Conservation (phyloP, 2,797 vertebrate genomes). For the Pseudomugil tenellus region DNA sequence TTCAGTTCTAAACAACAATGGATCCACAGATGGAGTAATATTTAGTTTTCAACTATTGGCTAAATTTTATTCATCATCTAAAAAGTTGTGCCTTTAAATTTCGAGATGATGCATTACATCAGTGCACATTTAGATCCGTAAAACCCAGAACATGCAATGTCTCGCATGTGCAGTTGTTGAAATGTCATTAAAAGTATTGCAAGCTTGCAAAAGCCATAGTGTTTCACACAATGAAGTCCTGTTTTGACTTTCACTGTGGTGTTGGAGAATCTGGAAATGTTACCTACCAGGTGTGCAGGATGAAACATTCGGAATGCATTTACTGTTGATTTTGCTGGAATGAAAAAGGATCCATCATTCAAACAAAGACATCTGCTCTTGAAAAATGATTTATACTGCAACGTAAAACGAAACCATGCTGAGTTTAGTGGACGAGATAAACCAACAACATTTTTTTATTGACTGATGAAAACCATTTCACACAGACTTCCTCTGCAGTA, state of each 20-base stretch:
- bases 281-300: conserved; percentile 36
- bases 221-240: conserved; percentile 2
- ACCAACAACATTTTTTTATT: conserved; percentile 32
- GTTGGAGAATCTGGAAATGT: conserved; percentile 3
- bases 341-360: conserved; percentile 30
- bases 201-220: not conserved
- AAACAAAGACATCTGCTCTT: conserved; percentile 28
- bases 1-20: conserved; percentile 17
- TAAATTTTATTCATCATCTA: not conserved
- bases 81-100: conserved; percentile 1
- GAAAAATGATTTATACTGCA: conserved; percentile 39
- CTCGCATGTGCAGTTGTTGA: not conserved
- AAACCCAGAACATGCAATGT: not conserved
- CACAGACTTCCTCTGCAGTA: conserved; percentile 27
- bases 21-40: not conserved
- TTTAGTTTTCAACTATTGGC: not conserved
- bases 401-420: conserved; percentile 29
- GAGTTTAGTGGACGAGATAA: conserved; percentile 40
- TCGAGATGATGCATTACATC: not conserved
- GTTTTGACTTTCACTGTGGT: conserved; percentile 4
- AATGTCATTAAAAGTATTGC: conserved; percentile 1
- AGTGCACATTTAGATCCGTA: not conserved
- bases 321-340: conserved; percentile 33
- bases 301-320: conserved; percentile 34
- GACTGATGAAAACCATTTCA: conserved; percentile 27